Evolutionary conservation across 2,113 vertebrate genomes (phyloP).

Genomic region (Malaclemys terrapin): DNA sequence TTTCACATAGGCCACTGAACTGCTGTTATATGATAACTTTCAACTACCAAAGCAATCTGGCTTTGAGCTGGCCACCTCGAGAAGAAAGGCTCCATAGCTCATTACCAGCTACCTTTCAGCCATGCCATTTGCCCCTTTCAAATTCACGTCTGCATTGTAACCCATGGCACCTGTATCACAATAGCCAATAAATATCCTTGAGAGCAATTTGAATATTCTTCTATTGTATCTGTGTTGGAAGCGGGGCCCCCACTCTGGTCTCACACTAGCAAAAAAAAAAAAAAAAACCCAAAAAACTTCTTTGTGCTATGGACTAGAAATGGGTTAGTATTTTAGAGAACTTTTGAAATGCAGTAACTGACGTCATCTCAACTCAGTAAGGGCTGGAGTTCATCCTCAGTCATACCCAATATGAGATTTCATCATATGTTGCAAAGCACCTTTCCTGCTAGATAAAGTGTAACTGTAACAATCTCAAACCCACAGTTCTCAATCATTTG

Average conservation of each 20-base stretch:
- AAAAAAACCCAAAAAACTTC: not conserved
- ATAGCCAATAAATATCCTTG: not conserved
- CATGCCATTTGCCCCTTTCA: not conserved
- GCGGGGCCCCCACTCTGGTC: not conserved
- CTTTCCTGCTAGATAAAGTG: not conserved
- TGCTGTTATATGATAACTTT: not conserved
- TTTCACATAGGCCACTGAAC: not conserved
- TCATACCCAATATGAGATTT: accelerated
- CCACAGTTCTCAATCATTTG: not conserved
- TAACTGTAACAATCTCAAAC: not conserved
- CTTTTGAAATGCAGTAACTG: not conserved
- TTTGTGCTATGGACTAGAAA: not conserved
- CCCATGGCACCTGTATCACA: not conserved
- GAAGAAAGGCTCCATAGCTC: not conserved
- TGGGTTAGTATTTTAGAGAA: not conserved
- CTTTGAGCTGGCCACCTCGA: not conserved
- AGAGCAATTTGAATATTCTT: not conserved
- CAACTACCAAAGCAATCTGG: not conserved
- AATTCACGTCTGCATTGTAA: not conserved
- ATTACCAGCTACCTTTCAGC: not conserved
- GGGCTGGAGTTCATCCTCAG: not conserved
- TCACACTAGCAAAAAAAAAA: no score
- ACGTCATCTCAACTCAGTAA: not conserved
- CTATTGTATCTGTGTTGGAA: not conserved
- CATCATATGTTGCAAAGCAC: not conserved